Percentiles rank a stretch among this genome's conserved stretches.
These are phyloP conservation scores for Gibbula magus DNA, from an alignment of 2,888 invertebrate genomes.

Conservation along the genomic window DNA sequence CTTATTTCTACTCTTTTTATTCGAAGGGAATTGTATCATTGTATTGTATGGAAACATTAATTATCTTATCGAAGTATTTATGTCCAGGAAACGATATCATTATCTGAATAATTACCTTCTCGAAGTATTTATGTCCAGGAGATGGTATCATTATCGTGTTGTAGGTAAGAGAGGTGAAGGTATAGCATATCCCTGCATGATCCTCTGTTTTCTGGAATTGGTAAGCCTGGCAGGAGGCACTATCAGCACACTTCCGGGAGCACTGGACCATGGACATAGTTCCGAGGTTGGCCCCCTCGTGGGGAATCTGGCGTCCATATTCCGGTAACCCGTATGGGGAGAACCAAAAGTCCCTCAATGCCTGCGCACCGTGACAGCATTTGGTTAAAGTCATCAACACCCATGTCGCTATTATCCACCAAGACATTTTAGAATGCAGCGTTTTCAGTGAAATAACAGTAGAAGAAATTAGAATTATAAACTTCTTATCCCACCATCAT, in stretches of 20 bases:
- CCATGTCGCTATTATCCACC: background rate
- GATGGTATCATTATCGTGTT: background rate
- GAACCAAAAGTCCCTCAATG: background rate
- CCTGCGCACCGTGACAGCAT: background rate
- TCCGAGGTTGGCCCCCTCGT: background rate
- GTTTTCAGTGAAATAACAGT: too few relatives aligned
- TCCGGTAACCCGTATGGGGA: background rate
- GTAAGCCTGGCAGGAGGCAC: background rate
- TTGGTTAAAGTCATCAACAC: background rate
- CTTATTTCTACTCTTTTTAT: too few relatives aligned
- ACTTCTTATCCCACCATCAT: too few relatives aligned
- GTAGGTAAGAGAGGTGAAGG: background rate
- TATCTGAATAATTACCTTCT: background rate
- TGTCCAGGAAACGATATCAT: background rate
- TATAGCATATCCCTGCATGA: background rate
- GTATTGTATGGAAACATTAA: background rate
- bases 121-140: background rate
- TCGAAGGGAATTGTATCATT: too few relatives aligned
- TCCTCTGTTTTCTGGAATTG: background rate
- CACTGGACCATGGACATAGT: background rate
- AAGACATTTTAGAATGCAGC: too few relatives aligned
- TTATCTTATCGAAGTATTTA: background rate
- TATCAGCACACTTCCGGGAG: background rate
- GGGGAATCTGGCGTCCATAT: background rate
- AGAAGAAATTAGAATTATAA: too few relatives aligned